These are phyloP conservation scores for Galeruca laticollis DNA, from an alignment of 2,888 invertebrate genomes.

Conservation along the genomic window DNA sequence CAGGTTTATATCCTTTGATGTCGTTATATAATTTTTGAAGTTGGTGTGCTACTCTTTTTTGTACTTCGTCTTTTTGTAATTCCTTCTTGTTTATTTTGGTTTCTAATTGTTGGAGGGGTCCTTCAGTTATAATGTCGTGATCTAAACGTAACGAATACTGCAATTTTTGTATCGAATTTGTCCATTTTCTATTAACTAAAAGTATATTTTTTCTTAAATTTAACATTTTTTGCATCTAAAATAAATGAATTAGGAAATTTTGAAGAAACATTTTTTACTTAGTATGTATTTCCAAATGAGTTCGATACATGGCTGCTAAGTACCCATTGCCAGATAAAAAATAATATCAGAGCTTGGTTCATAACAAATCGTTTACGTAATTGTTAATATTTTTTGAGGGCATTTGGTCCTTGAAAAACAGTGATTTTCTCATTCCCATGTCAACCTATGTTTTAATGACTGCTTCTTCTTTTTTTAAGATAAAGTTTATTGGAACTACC, in stretches of 20 bases:
- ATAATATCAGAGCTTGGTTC: background rate
- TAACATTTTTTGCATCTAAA: conserved; percentile 26
- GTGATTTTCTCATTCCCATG: background rate
- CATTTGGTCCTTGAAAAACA: conserved; percentile 9
- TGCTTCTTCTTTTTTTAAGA: background rate
- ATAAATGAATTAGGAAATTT: background rate
- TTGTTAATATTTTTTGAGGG: background rate
- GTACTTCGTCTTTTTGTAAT: conserved; percentile 78
- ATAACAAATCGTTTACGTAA: conserved; percentile 11
- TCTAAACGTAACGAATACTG: conserved; percentile 45
- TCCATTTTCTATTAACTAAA: conserved; percentile 22
- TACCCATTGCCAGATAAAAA: conserved; percentile 13
- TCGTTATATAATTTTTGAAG: conserved; percentile 78
- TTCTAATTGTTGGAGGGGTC: conserved; percentile 65
- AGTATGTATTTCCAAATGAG: background rate
- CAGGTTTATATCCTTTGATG: conserved; percentile 72
- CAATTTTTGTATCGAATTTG: conserved; percentile 17
- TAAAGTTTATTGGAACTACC: no score
- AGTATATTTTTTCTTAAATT: conserved; percentile 18
- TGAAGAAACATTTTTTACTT: background rate
- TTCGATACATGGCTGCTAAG: background rate
- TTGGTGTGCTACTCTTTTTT: conserved; percentile 75
- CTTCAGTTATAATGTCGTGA: conserved; percentile 47
- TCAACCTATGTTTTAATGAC: background rate
- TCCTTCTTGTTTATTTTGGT: conserved; percentile 72